Base-by-base conservation (phyloP, 1,140 invertebrate species). In the Forficula auricularia region DNA sequence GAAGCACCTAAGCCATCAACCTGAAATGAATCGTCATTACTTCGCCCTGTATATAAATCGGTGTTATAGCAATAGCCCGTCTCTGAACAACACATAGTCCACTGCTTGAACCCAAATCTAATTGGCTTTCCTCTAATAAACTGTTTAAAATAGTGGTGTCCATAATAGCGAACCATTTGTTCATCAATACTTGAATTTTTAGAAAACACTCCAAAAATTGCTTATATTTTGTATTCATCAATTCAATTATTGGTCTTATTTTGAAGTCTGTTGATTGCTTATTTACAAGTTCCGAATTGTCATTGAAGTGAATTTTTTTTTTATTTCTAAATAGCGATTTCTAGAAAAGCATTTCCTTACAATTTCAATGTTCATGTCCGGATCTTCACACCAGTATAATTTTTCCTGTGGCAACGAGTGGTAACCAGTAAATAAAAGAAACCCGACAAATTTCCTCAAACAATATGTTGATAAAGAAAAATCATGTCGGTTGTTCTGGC, bases 401-500 rank as follows among this genome's bases (percentile, higher is more conserved):
- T 38, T 15, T 38, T 43, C 33, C 20, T 43, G 42, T 2, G 33
- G 42, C 9, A 43, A 20, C 8, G 19, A 6, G 33, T 49, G 20
- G 30, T 40, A 40, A 10, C 37, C 20, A 40, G 37, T 31, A 14
- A 44, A 16, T 18, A 42, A 32, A 34, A 45, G 35, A 12, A 45
- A 30, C 3, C 39, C 44, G 30, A 40, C 6, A 32, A 44, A 44
- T 32, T 32, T 40, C 20, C 37, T 10, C 13, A 39, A 16, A 16
- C 37, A 39, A 12, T 44, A 12, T 19, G 15, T n/a, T 30, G 43
- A 44, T 4, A 39, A 16, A 32, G 12, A 31, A 44, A 44, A 38
- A 30, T 14, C 15, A 43, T 38, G 43, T 39, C 37, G 20, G 12
- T 58, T 61, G 19, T 57, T 52, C 31, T 39, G 30, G 6, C 27